Percentiles rank a stretch among this genome's conserved stretches.
Evolutionary conservation across 2,113 vertebrate species (phyloP).

Genomic region (Aplodontia rufa): DNA sequence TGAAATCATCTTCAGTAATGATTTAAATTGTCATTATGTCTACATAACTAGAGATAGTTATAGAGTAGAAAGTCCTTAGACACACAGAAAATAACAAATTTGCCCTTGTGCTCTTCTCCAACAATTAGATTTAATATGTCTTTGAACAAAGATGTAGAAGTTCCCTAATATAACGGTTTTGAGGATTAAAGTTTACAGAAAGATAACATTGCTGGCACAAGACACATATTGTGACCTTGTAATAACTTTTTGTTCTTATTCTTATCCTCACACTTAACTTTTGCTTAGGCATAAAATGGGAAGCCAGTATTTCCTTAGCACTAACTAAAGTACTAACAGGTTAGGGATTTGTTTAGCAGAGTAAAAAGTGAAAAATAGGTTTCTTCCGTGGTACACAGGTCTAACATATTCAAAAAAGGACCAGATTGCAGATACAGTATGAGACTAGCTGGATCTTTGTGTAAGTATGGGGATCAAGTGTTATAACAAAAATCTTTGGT

Average conservation of each 20-base stretch:
- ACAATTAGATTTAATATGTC: not conserved
- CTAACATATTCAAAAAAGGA: not conserved
- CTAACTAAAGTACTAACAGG: not conserved
- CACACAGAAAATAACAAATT: not conserved
- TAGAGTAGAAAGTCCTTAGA: not conserved
- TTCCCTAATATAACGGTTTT: not conserved
- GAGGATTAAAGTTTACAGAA: not conserved
- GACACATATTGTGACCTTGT: not conserved
- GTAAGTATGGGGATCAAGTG: not conserved
- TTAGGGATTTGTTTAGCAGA: not conserved
- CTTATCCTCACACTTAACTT: too few relatives aligned
- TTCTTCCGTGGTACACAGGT: not conserved
- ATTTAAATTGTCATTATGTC: not conserved
- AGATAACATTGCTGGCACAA: not conserved
- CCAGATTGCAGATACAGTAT: not conserved
- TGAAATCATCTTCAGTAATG: not conserved
- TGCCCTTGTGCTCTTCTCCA: not conserved
- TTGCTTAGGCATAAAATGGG: not conserved
- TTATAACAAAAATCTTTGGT: not conserved
- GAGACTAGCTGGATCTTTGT: not conserved
- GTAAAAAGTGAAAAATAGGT: not conserved
- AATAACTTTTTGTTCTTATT: slow-evolving; percentile 1
- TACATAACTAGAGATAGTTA: not conserved
- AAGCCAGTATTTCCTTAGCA: not conserved
- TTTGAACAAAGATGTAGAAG: not conserved